A percentile compares a stretch with the other conserved stretches of the same genome.
Evolutionary conservation across 2,888 invertebrate genomes (phyloP).

Genomic region (Ichneumon xanthorius): DNA sequence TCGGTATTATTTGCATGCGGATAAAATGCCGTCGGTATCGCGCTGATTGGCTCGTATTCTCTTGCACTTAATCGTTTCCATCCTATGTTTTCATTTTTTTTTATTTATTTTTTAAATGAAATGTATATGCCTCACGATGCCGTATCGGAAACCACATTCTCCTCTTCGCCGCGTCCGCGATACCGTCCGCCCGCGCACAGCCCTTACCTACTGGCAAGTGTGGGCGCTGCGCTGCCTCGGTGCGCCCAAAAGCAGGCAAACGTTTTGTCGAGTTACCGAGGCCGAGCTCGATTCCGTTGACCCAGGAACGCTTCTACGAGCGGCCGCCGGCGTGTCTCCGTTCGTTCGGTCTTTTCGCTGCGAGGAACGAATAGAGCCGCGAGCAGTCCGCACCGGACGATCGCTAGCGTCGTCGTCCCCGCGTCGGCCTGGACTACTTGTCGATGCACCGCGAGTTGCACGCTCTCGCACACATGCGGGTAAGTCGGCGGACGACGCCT

Average conservation of each 20-base stretch:
- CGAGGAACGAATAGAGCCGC: neutral
- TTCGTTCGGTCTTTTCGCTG: neutral
- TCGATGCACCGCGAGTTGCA: slow-evolving; percentile 39
- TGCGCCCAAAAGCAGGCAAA: neutral
- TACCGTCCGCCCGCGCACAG: slow-evolving; percentile 4
- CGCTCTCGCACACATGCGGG: neutral
- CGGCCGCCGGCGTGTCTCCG: neutral
- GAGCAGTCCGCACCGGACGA: neutral
- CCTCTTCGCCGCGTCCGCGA: slow-evolving; percentile 16
- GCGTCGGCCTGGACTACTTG: slow-evolving; percentile 29
- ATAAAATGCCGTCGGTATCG: neutral
- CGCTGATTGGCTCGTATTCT: neutral
- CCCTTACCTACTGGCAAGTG: neutral
- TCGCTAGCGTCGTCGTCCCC: slow-evolving; percentile 26
- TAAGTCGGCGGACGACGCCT: slow-evolving; percentile 10
- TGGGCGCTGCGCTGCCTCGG: neutral
- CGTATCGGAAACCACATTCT: slow-evolving; percentile 25
- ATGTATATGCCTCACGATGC: neutral
- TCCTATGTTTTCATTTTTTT: neutral
- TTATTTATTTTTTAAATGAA: neutral
- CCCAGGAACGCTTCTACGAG: neutral
- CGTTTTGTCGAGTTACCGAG: slow-evolving; percentile 17
- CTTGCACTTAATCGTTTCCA: neutral
- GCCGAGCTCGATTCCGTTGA: neutral
- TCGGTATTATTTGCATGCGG: slow-evolving; percentile 6